Evolutionary conservation across 2,888 invertebrate species (phyloP).

Genomic region (Rotaria magnacalcarata): DNA sequence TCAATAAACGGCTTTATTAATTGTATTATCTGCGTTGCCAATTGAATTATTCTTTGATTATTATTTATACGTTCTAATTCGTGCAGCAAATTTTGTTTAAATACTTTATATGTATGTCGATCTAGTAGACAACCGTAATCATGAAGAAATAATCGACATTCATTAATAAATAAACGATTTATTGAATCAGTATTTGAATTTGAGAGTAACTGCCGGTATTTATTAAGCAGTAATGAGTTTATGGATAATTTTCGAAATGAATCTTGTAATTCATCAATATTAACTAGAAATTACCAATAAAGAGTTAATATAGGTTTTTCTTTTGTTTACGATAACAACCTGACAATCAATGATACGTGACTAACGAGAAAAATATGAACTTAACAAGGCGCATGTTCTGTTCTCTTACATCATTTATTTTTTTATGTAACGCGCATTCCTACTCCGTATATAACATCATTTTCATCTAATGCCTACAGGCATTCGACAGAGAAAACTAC

Average conservation of each 20-base stretch:
- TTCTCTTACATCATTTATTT: not conserved
- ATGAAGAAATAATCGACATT: not conserved
- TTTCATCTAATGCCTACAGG: not conserved
- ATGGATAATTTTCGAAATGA: constrained; percentile 26
- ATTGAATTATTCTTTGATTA: constrained; percentile 26
- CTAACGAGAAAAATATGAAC: constrained; percentile 25
- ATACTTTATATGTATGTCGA: constrained; percentile 21
- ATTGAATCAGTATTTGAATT: not conserved
- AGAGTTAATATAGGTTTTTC: not conserved
- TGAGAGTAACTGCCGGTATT: not conserved
- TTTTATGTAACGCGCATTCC: not conserved
- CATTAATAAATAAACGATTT: not conserved
- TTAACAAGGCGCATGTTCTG: not conserved
- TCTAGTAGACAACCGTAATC: constrained; percentile 29
- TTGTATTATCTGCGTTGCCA: not conserved
- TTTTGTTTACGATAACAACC: not conserved
- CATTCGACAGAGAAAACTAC: not conserved
- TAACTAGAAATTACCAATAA: not conserved
- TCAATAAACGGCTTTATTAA: not conserved
- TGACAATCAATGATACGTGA: constrained; percentile 15
- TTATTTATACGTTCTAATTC: not conserved
- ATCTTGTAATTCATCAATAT: not conserved
- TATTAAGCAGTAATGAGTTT: not conserved
- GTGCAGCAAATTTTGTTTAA: constrained; percentile 17
- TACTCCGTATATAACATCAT: not conserved